Conservation (phyloP, 2,797 vertebrate species). For the Myiotriccus ornatus region DNA sequence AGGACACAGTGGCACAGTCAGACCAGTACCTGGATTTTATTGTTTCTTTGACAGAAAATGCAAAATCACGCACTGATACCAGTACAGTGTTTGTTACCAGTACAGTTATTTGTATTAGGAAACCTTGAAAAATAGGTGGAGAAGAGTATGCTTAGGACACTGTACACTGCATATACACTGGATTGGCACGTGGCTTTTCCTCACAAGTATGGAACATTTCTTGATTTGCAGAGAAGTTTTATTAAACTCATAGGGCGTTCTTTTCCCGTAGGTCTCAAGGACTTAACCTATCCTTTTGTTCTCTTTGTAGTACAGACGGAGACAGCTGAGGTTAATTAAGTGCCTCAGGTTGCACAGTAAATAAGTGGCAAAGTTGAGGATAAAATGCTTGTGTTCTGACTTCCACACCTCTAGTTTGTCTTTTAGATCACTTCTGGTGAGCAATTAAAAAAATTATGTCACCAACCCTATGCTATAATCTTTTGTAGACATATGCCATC, state of each 20-base stretch:
- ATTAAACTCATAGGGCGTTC: not conserved
- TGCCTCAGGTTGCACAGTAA: conserved; percentile 25
- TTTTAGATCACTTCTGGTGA: not conserved
- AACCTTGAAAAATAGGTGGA: not conserved
- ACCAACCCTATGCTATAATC: not conserved
- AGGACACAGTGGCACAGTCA: not conserved
- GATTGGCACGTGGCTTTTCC: not conserved
- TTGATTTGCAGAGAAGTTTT: not conserved
- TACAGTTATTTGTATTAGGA: not conserved
- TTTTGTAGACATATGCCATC: not conserved
- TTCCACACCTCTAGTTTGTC: not conserved
- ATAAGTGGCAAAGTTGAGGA: not conserved
- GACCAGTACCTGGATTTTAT: not conserved
- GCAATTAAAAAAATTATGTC: not conserved
- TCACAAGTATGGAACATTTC: not conserved
- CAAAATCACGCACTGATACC: not conserved
- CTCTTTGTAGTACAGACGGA: conserved; percentile 40
- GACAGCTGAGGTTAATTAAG: conserved; percentile 27
- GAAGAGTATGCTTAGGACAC: not conserved
- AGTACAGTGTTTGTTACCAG: not conserved
- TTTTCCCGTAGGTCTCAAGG: conserved; percentile 16
- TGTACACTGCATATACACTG: not conserved
- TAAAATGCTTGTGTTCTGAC: conserved; percentile 6
- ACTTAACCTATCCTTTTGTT: conserved; percentile 39
- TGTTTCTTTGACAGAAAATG: not conserved